Evolutionary conservation across 2,113 vertebrate species (phyloP).

Genomic region (Benitochromis conjunctus): DNA sequence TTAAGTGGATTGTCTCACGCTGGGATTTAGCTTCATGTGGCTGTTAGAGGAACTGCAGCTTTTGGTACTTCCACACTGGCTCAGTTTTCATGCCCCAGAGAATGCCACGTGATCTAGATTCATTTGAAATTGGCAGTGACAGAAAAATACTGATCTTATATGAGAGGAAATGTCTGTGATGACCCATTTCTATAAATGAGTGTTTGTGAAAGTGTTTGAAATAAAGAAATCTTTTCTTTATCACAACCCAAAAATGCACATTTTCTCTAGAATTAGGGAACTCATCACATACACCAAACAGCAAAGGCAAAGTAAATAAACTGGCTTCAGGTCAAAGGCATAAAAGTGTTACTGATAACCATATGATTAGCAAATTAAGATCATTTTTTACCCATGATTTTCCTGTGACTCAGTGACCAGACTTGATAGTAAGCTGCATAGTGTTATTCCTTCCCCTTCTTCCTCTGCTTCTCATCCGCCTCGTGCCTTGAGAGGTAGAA

Average conservation of each 20-base stretch:
- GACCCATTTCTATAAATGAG: background rate
- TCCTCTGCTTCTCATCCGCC: background rate
- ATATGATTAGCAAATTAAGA: background rate
- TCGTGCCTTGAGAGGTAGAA: constrained; percentile 29
- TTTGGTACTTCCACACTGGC: background rate
- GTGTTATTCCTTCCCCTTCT: background rate
- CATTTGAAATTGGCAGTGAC: background rate
- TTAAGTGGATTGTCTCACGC: background rate
- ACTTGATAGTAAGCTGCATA: background rate
- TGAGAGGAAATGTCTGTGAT: background rate
- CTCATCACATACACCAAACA: background rate
- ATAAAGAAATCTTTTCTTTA: background rate
- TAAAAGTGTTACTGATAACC: background rate
- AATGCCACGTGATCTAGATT: background rate
- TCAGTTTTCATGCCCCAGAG: background rate
- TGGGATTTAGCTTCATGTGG: background rate
- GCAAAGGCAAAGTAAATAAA: background rate
- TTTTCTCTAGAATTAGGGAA: background rate
- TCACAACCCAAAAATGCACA: background rate
- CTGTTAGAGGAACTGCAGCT: background rate
- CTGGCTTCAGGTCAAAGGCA: background rate
- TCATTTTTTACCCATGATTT: background rate
- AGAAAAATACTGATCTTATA: background rate
- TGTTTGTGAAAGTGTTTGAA: background rate
- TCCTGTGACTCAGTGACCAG: background rate